Base-by-base conservation (phyloP, 2,888 invertebrate species). In the Lithophane ornitopus region DNA sequence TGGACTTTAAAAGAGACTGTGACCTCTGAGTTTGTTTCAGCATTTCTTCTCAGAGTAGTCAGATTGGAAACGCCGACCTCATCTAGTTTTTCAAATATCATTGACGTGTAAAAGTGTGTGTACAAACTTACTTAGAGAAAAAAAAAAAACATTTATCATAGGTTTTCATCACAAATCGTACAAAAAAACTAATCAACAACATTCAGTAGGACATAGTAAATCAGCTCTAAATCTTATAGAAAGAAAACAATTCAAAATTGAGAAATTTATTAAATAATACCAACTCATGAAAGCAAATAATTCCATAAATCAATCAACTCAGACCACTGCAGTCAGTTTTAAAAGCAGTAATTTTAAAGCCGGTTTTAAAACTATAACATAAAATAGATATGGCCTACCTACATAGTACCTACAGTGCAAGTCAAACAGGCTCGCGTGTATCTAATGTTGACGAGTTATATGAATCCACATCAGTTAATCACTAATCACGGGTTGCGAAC, bases 381-480 rank as follows among this genome's bases (percentile, higher is more conserved):
- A 0, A 41, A 41, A 61, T 62, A 22, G 22, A 16, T 16, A n/a
- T n/a, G 22, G 22, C 3, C 34, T 11, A 54, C 26, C 28, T 52
- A 44, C n/a, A 41, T 22, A 7, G 1, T 56, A 75, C 58, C 19
- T 58, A 26, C n/a, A 41, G 16, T 65, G 39, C 58, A 9, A 74
- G 19, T 28, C 44, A 62, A 72, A 56, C 52, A 39, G 26, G 39
- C 39, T 86, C 34, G 76, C 84, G 59, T 86, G 86, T 67, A 49
- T 56, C 52, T 58, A 70, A 66, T 75, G 44, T 67, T 39, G 74
- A 71, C 69, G 63, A 73, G 56, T 71, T 69, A 74, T 84, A 85
- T 85, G 82, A 75, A 71, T 67, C 66, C 81, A 52, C 58, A 76
- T 65, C 65, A 65, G 76, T 69, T 77, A 77, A 77, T 70, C 58